These are phyloP conservation scores for Ceuthmochares aereus DNA, from an alignment of 2,113 vertebrate species.

Conservation along the genomic window DNA sequence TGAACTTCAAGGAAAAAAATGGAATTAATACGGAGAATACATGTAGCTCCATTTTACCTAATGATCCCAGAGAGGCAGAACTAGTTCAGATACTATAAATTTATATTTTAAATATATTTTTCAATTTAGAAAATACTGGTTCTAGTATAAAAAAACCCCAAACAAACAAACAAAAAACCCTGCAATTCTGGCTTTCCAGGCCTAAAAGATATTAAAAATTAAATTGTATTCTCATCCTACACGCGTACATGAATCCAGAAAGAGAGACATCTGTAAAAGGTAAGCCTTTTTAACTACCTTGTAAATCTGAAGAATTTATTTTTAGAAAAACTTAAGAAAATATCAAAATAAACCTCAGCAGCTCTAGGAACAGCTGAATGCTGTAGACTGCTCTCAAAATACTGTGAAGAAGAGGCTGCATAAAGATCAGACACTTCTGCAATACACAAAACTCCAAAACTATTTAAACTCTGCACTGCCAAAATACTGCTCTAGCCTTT, in stretches of 20 bases:
- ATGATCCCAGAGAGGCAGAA: background rate
- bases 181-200: background rate
- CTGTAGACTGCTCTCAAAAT: background rate
- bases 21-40: background rate
- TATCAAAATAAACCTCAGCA: background rate
- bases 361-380: background rate
- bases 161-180: background rate
- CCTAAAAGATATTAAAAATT: background rate
- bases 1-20: background rate
- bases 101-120: background rate
- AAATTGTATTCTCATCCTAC: background rate
- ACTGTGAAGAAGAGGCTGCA: background rate
- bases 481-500: background rate
- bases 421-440: background rate
- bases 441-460: background rate
- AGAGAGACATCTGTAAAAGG: background rate
- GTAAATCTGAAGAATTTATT: background rate
- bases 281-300: background rate
- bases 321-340: background rate
- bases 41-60: background rate
- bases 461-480: background rate
- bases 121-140: background rate
- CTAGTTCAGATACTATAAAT: background rate
- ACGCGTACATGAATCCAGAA: background rate
- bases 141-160: background rate